Evolutionary conservation across 1,140 invertebrate genomes (phyloP).

Genomic region (Zeugodacus cucurbitae): DNA sequence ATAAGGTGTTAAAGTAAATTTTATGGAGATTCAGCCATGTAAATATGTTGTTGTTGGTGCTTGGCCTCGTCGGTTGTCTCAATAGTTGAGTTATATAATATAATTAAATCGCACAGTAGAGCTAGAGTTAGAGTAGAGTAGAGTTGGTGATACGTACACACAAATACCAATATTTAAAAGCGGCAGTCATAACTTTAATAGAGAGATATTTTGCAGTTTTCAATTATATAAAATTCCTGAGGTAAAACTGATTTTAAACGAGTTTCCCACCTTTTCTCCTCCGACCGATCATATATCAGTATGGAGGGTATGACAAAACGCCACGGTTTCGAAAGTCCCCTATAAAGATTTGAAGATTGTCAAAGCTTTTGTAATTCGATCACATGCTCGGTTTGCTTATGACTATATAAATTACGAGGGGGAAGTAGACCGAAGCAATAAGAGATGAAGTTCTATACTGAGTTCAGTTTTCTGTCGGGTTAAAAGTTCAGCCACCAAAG

Average conservation of each 20-base stretch:
- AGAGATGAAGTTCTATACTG: no score
- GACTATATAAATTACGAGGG: no score
- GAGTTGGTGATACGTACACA: background rate
- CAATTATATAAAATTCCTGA: background rate
- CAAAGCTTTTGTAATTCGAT: no score
- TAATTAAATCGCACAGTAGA: background rate
- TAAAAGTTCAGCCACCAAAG: no score
- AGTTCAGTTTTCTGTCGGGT: no score
- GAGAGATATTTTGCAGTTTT: background rate
- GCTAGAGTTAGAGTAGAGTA: background rate
- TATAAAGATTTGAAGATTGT: no score
- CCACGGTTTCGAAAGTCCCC: constrained; percentile 62
- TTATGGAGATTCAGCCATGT: background rate
- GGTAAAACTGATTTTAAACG: background rate
- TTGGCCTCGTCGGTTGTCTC: background rate
- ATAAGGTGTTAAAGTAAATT: background rate
- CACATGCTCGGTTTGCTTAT: no score
- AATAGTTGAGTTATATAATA: background rate
- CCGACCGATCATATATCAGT: no score
- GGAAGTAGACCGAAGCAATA: no score
- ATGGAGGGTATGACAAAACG: constrained; percentile 64
- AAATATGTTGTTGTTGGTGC: background rate
- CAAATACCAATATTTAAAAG: background rate
- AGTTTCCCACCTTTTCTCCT: background rate
- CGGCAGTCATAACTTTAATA: background rate